Conservation (phyloP, 1,140 invertebrate genomes). For the Bombus pascuorum region DNA sequence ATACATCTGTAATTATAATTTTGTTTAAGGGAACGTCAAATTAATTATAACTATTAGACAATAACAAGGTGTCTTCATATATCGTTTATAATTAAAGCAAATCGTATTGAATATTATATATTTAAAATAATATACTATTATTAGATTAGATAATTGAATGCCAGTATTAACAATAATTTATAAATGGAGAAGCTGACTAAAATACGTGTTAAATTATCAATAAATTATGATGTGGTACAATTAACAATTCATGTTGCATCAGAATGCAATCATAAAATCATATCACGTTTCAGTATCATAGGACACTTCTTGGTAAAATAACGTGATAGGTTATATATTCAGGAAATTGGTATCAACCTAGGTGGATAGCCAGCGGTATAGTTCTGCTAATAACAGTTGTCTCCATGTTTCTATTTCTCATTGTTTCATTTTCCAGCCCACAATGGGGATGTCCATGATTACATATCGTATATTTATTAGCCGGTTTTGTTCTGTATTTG, state of each 20-base stretch:
- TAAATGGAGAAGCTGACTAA: not conserved
- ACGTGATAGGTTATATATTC: not conserved
- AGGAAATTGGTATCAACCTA: not conserved
- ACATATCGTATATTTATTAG: not conserved
- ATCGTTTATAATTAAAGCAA: too few relatives aligned
- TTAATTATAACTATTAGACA: too few relatives aligned
- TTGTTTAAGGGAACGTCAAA: too few relatives aligned
- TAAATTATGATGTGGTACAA: too few relatives aligned
- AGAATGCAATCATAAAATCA: not conserved
- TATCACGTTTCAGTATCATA: not conserved
- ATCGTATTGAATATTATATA: too few relatives aligned
- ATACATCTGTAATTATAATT: too few relatives aligned
- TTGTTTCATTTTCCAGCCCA: not conserved
- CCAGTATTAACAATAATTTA: too few relatives aligned
- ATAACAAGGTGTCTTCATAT: too few relatives aligned
- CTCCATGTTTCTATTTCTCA: not conserved
- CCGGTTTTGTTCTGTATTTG: not conserved
- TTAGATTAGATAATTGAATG: too few relatives aligned
- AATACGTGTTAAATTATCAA: not conserved
- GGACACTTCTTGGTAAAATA: not conserved
- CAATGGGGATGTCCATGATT: not conserved
- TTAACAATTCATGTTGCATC: not conserved
- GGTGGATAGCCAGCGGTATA: not conserved
- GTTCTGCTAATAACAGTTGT: not conserved
- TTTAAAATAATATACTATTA: too few relatives aligned